Evolutionary conservation across 2,797 vertebrate genomes (phyloP), one percentile per base, ranked within the genome.

Genomic region (Oophaga sylvatica): DNA sequence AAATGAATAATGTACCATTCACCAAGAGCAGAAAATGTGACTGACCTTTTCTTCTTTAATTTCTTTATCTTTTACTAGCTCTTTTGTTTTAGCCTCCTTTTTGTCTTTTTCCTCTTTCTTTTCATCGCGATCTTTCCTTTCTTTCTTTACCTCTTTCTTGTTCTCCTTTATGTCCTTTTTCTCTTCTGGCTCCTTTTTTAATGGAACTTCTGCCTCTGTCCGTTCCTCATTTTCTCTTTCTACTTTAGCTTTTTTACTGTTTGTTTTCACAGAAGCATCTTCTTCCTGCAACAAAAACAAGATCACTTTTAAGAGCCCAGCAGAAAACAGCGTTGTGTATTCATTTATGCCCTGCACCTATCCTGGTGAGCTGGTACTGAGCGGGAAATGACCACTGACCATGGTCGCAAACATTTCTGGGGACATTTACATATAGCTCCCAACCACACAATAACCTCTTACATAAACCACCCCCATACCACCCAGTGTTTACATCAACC

Each of bases 31-130:
- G 22, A 1, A 12, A 67, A 26, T 26, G 13, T 6, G 41, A 86
- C 29, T 82, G 90, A 97, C 97, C 95, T 98, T 97, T 86, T 98
- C 97, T 87, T 92, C 90, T 87, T 95, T 95, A 83, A 92, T 90
- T 88, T 97, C 97, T 92, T 98, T 97, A 87, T 95, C 95, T 95
- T 95, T 97, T 80, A 94, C 91, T 7, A 94, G 93, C 91, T 99
- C 97, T 90, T 95, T 94, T 67, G 93, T 88, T 92, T 96, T 97
- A 0, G 90, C 92, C 89, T 98, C 97, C 90, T 95, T 97, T 91
- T 96, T 97, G 89, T 98, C 97, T 93, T 97, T 98, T 70, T 88
- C 89, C 91, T 97, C 95, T 91, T 97, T 97, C 84, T 94, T 93
- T 91, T 97, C 96, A 90, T 95, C 94, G 90, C 94, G 94, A 90